phyloP scores from a whole-genome alignment of 2,113 vertebrate genomes.

The Melozone crissalis region DNA sequence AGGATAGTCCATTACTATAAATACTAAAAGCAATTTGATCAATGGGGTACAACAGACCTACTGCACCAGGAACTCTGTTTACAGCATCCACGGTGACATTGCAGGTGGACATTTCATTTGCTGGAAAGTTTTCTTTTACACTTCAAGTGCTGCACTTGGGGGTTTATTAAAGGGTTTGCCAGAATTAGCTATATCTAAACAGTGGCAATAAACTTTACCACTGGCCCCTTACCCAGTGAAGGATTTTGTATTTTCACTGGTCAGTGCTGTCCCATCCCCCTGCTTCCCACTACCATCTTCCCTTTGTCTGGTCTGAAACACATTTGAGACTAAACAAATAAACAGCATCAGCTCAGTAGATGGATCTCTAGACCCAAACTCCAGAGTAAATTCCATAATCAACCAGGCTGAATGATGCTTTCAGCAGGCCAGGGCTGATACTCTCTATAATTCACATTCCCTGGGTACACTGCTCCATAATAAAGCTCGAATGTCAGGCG shows the following conservation, averaged over 20 bases:
- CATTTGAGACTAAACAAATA: conserved; percentile 56
- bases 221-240: not conserved
- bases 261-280: not conserved
- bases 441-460: conserved; percentile 76
- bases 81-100: not conserved
- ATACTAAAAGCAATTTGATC: not conserved
- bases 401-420: conserved; percentile 77
- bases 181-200: not conserved
- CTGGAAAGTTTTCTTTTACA: not conserved
- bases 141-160: not conserved
- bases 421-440: conserved; percentile 72
- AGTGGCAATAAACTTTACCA: not conserved
- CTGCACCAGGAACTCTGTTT: not conserved
- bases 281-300: not conserved
- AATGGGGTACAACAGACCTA: not conserved
- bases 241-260: not conserved
- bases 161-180: not conserved
- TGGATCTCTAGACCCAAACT: conserved; percentile 59
- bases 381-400: conserved; percentile 72
- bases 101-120: not conserved
- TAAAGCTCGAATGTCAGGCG: conserved; percentile 75
- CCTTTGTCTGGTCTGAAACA: conserved; percentile 53
- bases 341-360: conserved; percentile 42
- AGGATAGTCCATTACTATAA: not conserved
- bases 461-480: conserved; percentile 56